Evolutionary conservation across 2,113 vertebrate species (phyloP).

Genomic region (Monarcha castaneiventris): DNA sequence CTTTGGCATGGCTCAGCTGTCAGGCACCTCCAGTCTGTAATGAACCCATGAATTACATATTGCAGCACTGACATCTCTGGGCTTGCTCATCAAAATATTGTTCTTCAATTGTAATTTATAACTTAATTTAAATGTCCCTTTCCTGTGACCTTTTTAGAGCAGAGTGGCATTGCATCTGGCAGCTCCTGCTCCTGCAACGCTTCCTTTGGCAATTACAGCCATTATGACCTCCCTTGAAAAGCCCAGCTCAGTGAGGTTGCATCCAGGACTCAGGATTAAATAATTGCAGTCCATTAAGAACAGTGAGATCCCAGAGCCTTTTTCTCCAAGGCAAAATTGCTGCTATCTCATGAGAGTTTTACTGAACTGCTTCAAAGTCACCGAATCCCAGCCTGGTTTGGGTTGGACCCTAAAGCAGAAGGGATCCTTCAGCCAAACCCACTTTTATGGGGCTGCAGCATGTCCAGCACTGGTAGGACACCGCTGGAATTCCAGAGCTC

Average conservation of each 20-base stretch:
- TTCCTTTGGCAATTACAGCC: slow-evolving; percentile 69
- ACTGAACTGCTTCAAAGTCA: not conserved
- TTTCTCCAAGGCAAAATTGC: not conserved
- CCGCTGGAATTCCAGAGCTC: not conserved
- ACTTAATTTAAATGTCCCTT: slow-evolving; percentile 81
- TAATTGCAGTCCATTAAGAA: slow-evolving; percentile 56
- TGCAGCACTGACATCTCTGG: slow-evolving; percentile 75
- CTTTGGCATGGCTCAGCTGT: slow-evolving; percentile 81
- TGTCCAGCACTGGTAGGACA: rapidly evolving
- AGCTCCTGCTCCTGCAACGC: slow-evolving; percentile 58
- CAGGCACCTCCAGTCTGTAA: slow-evolving; percentile 76
- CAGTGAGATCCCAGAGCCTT: slow-evolving; percentile 5
- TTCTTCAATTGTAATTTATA: slow-evolving; percentile 83
- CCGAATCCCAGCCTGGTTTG: not conserved
- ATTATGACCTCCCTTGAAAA: slow-evolving; percentile 49
- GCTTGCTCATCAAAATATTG: slow-evolving; percentile 83
- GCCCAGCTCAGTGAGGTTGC: slow-evolving; percentile 12
- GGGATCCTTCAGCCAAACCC: not conserved
- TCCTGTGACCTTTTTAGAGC: slow-evolving; percentile 75
- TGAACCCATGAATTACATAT: slow-evolving; percentile 83
- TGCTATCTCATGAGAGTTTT: not conserved
- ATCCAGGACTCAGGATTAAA: slow-evolving; percentile 32
- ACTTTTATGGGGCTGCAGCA: not conserved
- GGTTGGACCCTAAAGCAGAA: not conserved
- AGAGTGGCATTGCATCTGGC: slow-evolving; percentile 68